Conservation (phyloP, 1,140 invertebrate species). For the Lepidurus arcticus region DNA sequence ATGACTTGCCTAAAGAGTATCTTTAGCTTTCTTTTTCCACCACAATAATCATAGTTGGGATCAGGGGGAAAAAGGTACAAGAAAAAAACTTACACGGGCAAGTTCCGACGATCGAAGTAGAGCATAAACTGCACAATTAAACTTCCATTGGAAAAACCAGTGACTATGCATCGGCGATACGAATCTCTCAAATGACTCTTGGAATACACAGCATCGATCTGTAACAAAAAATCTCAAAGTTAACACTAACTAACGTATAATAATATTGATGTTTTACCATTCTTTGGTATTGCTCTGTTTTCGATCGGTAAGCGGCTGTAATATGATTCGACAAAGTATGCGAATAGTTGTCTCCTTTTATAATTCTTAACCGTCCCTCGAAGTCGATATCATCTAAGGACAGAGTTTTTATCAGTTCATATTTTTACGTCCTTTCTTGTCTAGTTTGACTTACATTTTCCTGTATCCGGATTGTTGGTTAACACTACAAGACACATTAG, state of each 20-base stretch:
- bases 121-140: conserved; percentile 68
- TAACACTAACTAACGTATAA: conserved; percentile 1
- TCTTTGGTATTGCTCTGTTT: conserved; percentile 56
- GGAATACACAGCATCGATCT: conserved; percentile 50
- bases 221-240: conserved; percentile 37
- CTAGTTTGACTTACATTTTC: conserved; percentile 35
- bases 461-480: conserved; percentile 37
- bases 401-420: conserved; percentile 23
- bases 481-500: conserved; percentile 33
- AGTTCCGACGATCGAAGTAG: conserved; percentile 66
- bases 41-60: conserved; percentile 16
- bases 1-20: conserved; percentile 37
- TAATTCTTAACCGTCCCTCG: conserved; percentile 59
- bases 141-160: conserved; percentile 61
- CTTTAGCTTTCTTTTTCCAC: conserved; percentile 26
- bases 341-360: conserved; percentile 59
- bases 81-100: conserved; percentile 52
- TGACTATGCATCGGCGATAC: conserved; percentile 57
- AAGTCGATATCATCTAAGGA: conserved; percentile 58
- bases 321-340: conserved; percentile 51
- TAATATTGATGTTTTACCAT: conserved; percentile 47
- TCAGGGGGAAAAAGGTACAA: neutral
- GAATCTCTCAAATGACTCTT: conserved; percentile 54
- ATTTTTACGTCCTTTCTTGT: neutral
- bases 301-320: conserved; percentile 52